Base-by-base conservation (phyloP, 2,888 invertebrate species). In the Acronicta psi region DNA sequence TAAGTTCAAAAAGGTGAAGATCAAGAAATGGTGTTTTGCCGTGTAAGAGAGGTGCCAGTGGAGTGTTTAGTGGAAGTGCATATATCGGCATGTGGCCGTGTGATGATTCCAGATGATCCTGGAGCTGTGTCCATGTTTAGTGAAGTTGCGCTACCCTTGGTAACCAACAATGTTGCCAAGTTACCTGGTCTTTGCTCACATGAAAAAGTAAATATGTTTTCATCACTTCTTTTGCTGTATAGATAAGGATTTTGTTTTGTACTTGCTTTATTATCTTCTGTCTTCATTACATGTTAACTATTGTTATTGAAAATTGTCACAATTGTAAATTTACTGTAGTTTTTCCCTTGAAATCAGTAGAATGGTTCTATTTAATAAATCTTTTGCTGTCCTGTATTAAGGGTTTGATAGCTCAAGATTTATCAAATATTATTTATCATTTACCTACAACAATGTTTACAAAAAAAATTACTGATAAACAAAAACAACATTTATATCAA, bases 121-220 rank as follows among this genome's bases (percentile, higher is more conserved):
- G 82, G 84, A 83, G 80, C 72, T 79, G 86, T 89, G 85, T 82
- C 80, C 75, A 80, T 82, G 85, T 83, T 83, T 75, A 89, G 89
- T 90, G 89, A 73, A 78, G 73, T 83, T 67, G 59, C 47, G 43
- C 67, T 78, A 60, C 60, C 66, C 58, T 73, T 63, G 47, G 69
- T 77, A 66, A 64, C 59, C 54, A 76, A 75, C 73, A 70, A 72
- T 69, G 60, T 65, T 69, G 79, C 81, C 46, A 79, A 73, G 76
- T 63, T 65, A 36, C 76, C 84, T 66, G 59, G 79, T 77, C 74
- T 73, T 69, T 78, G 70, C 82, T 81, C 74, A 77, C 77, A 31
- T 66, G 54, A 81, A 84, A 92, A 93, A 92, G 93, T 94, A 93
- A 93, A 88, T 93, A 92, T 93, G 74, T 85, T 87, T 89, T 86